These are phyloP conservation scores for Lethrus apterus DNA, from an alignment of 1,140 invertebrate genomes.

Conservation along the genomic window DNA sequence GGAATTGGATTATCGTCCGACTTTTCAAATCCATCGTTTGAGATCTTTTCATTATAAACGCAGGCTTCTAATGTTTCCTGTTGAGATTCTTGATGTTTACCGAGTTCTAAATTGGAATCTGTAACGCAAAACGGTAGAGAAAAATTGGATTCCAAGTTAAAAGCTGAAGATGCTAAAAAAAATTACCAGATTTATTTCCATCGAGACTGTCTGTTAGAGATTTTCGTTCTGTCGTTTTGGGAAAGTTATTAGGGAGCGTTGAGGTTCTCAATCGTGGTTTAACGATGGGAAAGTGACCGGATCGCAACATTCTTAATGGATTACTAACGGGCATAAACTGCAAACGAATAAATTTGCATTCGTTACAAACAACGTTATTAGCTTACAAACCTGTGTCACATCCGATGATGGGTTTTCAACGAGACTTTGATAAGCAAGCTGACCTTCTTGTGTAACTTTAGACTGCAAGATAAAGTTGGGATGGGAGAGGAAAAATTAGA, in stretches of 20 bases:
- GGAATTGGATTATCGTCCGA: constrained; percentile 68
- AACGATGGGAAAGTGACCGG: constrained; percentile 53
- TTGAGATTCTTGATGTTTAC: constrained; percentile 6
- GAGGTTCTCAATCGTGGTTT: constrained; percentile 34
- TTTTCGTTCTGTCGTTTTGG: constrained; percentile 16
- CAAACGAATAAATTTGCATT: constrained; percentile 17
- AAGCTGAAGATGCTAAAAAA: not conserved
- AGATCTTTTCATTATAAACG: not conserved
- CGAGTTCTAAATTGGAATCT: constrained; percentile 13
- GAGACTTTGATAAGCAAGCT: constrained; percentile 11
- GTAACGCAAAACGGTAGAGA: not conserved
- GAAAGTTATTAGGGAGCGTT: constrained; percentile 27
- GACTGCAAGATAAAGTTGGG: constrained; percentile 4
- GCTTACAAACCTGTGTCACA: not conserved
- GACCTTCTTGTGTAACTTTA: constrained; percentile 8
- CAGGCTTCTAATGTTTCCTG: not conserved
- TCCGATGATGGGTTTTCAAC: constrained; percentile 9
- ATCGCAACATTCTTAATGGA: constrained; percentile 65
- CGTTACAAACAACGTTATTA: too few relatives aligned
- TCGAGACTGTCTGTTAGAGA: constrained; percentile 33
- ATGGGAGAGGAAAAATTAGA: not conserved
- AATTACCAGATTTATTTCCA: constrained; percentile 27
- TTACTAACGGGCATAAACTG: constrained; percentile 45
- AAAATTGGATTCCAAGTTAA: not conserved
- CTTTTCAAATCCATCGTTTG: constrained; percentile 25